Base-by-base conservation (phyloP, 2,888 invertebrate genomes). In the Drosophila histrio region DNA sequence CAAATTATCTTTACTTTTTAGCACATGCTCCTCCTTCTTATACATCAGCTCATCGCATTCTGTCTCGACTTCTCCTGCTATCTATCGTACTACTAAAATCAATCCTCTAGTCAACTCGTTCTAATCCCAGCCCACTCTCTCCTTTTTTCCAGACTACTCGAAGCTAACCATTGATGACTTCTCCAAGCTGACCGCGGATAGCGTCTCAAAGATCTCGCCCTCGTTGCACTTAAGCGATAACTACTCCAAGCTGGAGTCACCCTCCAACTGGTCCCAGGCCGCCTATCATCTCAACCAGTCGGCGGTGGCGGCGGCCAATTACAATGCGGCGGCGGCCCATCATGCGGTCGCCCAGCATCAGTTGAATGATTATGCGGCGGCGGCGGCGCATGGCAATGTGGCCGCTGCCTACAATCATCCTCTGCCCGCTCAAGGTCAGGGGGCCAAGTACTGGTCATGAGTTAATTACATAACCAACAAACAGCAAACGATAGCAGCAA, bases 121-220 rank as follows among this genome's bases (percentile, higher is more conserved):
- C 11, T 22, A 43, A 22, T 32, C 15, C 6, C 21, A 13, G 15
- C 32, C 4, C 15, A 8, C 9, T 22, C 15, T 53, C 13, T 3
- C 9, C 41, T 22, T 2, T 11, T 54, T 63, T 13, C 46, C 46
- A 92, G 94, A 94, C 82, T 93, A 94, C 28, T 92, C 94, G 13
- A 94, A 94, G 72, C 88, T 92, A 43, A 85, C 90, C 30, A 91
- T 92, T 36, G 92, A 92, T 67, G 91, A 93, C 38, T 91, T 93
- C 70, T 92, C 94, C 0, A 94, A 93, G 62, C 77, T 92, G 8
- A 90, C 92, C 5, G 90, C 89, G 26, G 92, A 92, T 60, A 90
- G 91, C 70, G 91, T 91, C 21, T 87, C 91, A 13, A 92, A 92
- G 90, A 92, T 92, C 82, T 90, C 91, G 62, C 91, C 92, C 44